A percentile compares a stretch with the other conserved stretches of the same genome.
These are phyloP conservation scores for Alligator sinensis DNA, from an alignment of 2,113 vertebrate species.

Conservation along the genomic window DNA sequence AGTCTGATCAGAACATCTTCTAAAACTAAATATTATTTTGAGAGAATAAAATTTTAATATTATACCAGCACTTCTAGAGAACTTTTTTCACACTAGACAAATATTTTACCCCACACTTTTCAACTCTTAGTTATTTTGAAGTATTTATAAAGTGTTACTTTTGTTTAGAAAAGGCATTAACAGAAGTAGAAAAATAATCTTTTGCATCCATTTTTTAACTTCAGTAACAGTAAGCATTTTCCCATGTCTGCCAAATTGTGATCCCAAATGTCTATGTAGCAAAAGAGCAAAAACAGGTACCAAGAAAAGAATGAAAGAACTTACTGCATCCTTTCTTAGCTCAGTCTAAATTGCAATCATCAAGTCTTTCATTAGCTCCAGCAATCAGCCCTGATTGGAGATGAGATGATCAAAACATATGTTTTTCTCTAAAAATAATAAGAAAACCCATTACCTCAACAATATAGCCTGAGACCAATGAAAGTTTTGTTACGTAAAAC, in stretches of 20 bases:
- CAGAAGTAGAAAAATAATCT: neutral
- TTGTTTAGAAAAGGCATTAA: neutral
- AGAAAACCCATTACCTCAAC: neutral
- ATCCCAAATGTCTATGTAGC: neutral
- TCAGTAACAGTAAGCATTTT: neutral
- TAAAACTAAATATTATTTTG: neutral
- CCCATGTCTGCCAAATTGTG: neutral
- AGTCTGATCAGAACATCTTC: neutral
- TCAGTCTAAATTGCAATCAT: neutral
- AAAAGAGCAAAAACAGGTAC: neutral
- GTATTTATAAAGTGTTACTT: neutral
- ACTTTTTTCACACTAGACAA: neutral
- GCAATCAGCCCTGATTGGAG: neutral
- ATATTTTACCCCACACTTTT: too few relatives aligned
- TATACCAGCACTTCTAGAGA: neutral
- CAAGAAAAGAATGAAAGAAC: neutral
- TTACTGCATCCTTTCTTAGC: neutral
- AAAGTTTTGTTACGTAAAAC: neutral
- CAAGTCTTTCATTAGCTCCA: neutral
- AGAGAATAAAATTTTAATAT: neutral
- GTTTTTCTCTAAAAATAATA: neutral
- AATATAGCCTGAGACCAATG: neutral
- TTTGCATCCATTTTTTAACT: neutral
- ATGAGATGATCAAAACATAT: neutral
- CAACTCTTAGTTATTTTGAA: neutral